These are phyloP conservation scores for Drosophila biarmipes DNA, from an alignment of 1,140 invertebrate genomes.

Conservation along the genomic window DNA sequence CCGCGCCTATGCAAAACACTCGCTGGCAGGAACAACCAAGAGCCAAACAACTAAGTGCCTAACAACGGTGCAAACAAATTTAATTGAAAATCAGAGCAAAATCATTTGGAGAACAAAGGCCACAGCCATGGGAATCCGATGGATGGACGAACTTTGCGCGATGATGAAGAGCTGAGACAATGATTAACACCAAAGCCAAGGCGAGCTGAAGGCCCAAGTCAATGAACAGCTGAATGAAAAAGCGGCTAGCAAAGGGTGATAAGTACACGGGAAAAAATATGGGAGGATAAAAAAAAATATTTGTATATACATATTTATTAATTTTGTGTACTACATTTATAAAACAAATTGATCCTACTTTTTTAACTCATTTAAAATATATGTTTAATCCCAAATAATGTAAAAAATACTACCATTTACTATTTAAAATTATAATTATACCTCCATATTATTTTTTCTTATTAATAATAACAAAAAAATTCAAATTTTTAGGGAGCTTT, in stretches of 20 bases:
- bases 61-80: conserved; percentile 53
- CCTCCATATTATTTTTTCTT: no score
- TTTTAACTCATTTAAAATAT: no score
- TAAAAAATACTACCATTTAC: no score
- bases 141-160: conserved; percentile 44
- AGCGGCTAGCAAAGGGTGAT: conserved; percentile 1
- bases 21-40: conserved; percentile 59
- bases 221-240: conserved; percentile 18
- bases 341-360: no score
- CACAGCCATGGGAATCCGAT: conserved; percentile 19
- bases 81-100: conserved; percentile 75
- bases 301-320: no score
- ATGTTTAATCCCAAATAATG: no score
- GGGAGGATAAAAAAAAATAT: not conserved
- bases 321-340: not conserved
- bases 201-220: conserved; percentile 3
- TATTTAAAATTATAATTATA: no score
- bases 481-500: no score
- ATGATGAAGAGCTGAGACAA: conserved; percentile 18
- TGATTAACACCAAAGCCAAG: conserved; percentile 46
- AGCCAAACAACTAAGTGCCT: conserved; percentile 54
- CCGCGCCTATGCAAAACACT: conserved; percentile 30
- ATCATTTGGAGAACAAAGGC: conserved; percentile 53
- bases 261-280: not conserved
- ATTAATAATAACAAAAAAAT: no score